Conservation (phyloP, 2,113 vertebrate genomes). For the Haemorhous mexicanus region DNA sequence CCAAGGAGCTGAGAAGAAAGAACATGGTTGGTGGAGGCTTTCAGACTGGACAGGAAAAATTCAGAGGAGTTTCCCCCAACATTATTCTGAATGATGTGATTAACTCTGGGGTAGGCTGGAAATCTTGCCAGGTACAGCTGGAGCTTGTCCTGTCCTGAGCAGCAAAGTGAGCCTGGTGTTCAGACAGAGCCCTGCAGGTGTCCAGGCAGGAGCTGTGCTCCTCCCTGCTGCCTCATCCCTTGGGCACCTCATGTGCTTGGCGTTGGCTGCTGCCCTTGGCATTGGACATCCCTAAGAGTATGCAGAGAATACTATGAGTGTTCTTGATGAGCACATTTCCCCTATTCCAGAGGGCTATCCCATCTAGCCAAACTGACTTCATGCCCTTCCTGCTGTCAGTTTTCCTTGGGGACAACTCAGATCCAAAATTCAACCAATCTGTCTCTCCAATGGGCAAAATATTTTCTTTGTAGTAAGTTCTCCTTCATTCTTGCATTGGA, state of each 20-base stretch:
- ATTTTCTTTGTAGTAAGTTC: background rate
- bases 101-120: background rate
- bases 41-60: background rate
- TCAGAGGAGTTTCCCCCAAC: background rate
- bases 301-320: background rate
- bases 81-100: background rate
- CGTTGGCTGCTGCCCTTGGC: background rate
- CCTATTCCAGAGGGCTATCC: background rate
- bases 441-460: background rate
- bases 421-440: background rate
- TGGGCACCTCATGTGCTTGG: background rate
- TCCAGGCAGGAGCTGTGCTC: background rate
- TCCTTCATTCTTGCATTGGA: background rate
- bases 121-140: background rate
- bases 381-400: background rate
- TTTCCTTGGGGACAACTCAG: background rate
- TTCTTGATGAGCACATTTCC: background rate
- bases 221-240: background rate
- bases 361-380: background rate
- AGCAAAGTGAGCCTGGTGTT: background rate
- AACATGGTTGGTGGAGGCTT: background rate
- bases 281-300: background rate
- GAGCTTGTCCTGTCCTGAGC: background rate
- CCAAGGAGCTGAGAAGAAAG: background rate
- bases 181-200: background rate